phyloP scores from a whole-genome alignment of 2,888 invertebrate species.

The Dysmachus trigonus region DNA sequence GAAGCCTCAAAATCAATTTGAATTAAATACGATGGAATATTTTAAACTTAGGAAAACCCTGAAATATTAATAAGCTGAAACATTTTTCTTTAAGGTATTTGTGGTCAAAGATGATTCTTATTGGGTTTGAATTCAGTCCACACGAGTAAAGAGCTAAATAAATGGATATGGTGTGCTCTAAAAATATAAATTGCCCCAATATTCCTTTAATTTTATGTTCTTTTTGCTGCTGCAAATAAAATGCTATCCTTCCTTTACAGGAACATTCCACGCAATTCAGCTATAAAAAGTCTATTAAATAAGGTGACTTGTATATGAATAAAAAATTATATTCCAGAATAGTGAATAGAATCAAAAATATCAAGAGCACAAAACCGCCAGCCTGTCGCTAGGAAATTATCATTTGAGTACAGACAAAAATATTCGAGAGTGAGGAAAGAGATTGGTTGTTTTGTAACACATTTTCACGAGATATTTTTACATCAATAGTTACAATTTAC shows the following conservation, averaged over 20 bases:
- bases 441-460: neutral
- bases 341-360: neutral
- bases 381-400: neutral
- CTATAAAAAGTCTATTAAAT: neutral
- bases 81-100: no score
- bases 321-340: neutral
- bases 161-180: neutral
- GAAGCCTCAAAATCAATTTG: no score
- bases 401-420: neutral
- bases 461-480: constrained; percentile 5
- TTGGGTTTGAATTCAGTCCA: neutral
- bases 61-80: no score
- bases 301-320: neutral
- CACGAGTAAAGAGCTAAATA: neutral
- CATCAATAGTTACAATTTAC: neutral
- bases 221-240: neutral
- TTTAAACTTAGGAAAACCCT: no score
- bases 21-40: no score
- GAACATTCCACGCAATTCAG: neutral
- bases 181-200: neutral
- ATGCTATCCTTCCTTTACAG: neutral
- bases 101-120: neutral
- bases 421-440: neutral
- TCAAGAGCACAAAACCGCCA: neutral
- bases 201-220: neutral